Base-by-base conservation (phyloP, 2,113 vertebrate genomes). In the Megaceryle torquata region DNA sequence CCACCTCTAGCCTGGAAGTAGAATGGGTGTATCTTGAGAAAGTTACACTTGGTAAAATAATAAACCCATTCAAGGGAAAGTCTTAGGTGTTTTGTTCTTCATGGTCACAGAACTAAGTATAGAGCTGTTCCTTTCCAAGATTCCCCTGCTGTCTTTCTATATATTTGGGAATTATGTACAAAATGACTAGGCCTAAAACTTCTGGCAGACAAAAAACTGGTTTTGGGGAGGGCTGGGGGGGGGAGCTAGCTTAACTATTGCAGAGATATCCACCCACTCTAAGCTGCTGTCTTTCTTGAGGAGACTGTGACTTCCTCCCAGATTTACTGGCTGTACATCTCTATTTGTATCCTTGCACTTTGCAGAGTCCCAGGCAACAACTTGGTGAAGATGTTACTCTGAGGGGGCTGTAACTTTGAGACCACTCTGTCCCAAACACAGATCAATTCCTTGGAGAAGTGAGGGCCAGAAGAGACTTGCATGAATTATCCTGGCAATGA, bases 161-260 rank as follows among this genome's bases (percentile, higher is more conserved):
- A 44, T 5, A 19, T 29, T 29, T 74, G 41, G 53, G 41, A 79
- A 67, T 33, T 28, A 9, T 4, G 26, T 25, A 74, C n/a, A 56
- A 61, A 61, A 61, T 11, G 13, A 16, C 18, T 25, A 61, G 24
- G n/a, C 17, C 25, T n/a, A 46, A 60, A 39, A 5, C 48, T 54
- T 84, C 19, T 43, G 13, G 14, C 3, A 76, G 43, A 64, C n/a
- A 51, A 80, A 72, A 72, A 15, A 5, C 22, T 41, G 39, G 39
- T 20, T 20, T 1, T 2, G 10, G 9, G n/a, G 15, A 8, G 17
- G 11, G 9, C 39, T 53, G 43, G 18, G 26, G 9, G 7, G 4
- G 20, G 28, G 16, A 82, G 15, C 56, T 33, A 75, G 63, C 7
- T 20, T 41, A 56, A 57, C 15, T 44, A 69, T 21, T 77, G 63